These are phyloP conservation scores for Pseudorectes ferrugineus DNA, from an alignment of 2,113 vertebrate species.

Conservation along the genomic window DNA sequence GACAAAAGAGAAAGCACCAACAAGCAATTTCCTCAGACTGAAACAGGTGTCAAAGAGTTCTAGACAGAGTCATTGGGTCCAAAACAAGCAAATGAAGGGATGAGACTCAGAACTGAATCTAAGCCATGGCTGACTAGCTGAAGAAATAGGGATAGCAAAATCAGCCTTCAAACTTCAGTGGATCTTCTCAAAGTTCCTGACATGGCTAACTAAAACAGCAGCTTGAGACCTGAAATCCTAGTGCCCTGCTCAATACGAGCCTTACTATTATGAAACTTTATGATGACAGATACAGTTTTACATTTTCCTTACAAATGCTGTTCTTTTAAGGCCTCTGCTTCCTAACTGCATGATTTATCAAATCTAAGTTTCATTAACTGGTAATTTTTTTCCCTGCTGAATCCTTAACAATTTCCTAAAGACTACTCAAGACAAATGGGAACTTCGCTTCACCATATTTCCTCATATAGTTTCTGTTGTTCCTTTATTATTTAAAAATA, in stretches of 20 bases:
- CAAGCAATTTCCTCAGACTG: constrained; percentile 32
- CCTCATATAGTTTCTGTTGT: not conserved
- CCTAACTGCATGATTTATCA: not conserved
- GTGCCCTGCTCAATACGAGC: not conserved
- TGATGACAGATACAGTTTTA: not conserved
- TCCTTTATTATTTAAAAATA: constrained; percentile 1
- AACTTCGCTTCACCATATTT: constrained; percentile 6
- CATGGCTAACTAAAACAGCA: not conserved
- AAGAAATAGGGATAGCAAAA: constrained; percentile 8
- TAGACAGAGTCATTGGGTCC: not conserved
- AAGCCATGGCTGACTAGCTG: not conserved
- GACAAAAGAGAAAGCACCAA: constrained; percentile 28
- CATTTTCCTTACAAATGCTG: constrained; percentile 4
- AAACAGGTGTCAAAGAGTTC: constrained; percentile 33
- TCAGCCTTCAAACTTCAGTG: not conserved
- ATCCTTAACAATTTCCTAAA: constrained; percentile 38
- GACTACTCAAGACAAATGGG: constrained; percentile 1
- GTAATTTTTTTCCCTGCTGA: constrained; percentile 22
- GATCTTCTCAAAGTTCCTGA: not conserved
- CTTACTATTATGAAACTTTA: not conserved
- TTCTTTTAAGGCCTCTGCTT: constrained; percentile 33
- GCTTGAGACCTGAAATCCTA: not conserved
- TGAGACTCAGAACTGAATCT: not conserved
- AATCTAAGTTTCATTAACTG: constrained; percentile 22
- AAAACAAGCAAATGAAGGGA: constrained; percentile 18